Conservation (phyloP, 2,113 vertebrate genomes). For the Sorex fumeus region DNA sequence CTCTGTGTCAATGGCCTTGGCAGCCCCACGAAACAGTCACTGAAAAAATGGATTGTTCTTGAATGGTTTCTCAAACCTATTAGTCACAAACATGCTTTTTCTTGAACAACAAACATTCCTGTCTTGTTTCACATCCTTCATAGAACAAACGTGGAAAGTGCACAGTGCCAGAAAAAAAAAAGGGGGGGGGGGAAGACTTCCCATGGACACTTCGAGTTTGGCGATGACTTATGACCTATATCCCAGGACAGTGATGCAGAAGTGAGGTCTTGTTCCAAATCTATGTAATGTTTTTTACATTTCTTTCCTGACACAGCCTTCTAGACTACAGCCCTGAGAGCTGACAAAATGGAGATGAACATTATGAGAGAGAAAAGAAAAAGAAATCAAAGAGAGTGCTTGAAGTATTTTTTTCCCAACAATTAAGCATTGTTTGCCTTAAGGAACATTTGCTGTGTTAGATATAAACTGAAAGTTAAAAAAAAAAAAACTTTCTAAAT, state of each 20-base stretch:
- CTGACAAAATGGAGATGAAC: slow-evolving; percentile 19
- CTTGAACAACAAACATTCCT: slow-evolving; percentile 59
- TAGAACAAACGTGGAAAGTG: slow-evolving; percentile 11
- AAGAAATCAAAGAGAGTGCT: neutral
- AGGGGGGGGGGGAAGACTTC: neutral
- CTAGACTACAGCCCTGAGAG: slow-evolving; percentile 12
- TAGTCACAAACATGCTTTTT: slow-evolving; percentile 73
- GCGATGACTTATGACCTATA: slow-evolving; percentile 61
- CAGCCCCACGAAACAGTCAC: slow-evolving; percentile 55
- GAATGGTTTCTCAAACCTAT: slow-evolving; percentile 71
- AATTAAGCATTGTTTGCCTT: slow-evolving; percentile 1
- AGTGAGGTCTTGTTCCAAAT: slow-evolving; percentile 53
- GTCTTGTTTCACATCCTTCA: slow-evolving; percentile 58
- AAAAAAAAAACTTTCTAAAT: neutral
- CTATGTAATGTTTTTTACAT: slow-evolving; percentile 10
- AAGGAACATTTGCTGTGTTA: neutral
- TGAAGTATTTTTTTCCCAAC: neutral
- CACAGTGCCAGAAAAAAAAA: slow-evolving; percentile 17
- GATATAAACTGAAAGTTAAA: neutral
- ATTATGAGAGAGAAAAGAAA: slow-evolving; percentile 37
- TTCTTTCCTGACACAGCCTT: slow-evolving; percentile 44
- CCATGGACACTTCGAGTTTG: neutral
- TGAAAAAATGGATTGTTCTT: slow-evolving; percentile 66
- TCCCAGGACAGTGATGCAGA: neutral
- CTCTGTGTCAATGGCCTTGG: slow-evolving; percentile 67